Evolutionary conservation across 2,888 invertebrate species (phyloP).

Genomic region (Hirtodrosophila confusa): DNA sequence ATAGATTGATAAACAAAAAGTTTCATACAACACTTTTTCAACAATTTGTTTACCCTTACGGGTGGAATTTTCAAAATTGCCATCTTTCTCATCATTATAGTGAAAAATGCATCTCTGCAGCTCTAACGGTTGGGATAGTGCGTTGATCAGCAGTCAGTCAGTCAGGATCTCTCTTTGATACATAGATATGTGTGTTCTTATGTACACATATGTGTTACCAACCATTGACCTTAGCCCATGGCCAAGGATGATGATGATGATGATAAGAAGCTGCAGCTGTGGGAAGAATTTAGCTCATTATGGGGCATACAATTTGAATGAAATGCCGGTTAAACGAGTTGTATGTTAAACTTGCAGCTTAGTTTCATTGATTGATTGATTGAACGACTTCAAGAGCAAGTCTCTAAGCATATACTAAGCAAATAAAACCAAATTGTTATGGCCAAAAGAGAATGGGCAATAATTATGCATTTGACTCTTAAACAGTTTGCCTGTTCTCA

Average conservation of each 20-base stretch:
- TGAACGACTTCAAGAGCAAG: conserved; percentile 8
- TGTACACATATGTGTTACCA: conserved; percentile 20
- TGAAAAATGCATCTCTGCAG: no score
- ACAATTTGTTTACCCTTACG: no score
- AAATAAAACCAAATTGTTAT: conserved; percentile 16
- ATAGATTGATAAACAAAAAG: no score
- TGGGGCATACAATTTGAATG: conserved; percentile 37
- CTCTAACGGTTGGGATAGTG: no score
- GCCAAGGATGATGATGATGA: conserved; percentile 28
- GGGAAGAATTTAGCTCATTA: conserved; percentile 38
- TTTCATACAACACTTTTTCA: no score
- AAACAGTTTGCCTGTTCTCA: conserved; percentile 11
- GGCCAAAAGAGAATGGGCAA: conserved; percentile 37
- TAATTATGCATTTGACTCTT: conserved; percentile 38
- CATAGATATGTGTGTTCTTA: conserved; percentile 3
- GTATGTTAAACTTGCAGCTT: conserved; percentile 6
- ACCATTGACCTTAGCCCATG: conserved; percentile 73
- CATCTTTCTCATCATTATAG: no score
- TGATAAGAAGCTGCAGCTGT: conserved; percentile 41
- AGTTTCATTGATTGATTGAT: conserved; percentile 37
- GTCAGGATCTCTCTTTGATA: no score
- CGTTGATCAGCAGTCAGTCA: no score
- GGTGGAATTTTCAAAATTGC: no score
- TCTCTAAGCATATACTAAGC: conserved; percentile 1
- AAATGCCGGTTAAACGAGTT: conserved; percentile 31